These are phyloP conservation scores for Polyploca ridens DNA, from an alignment of 2,888 invertebrate genomes.

Conservation along the genomic window DNA sequence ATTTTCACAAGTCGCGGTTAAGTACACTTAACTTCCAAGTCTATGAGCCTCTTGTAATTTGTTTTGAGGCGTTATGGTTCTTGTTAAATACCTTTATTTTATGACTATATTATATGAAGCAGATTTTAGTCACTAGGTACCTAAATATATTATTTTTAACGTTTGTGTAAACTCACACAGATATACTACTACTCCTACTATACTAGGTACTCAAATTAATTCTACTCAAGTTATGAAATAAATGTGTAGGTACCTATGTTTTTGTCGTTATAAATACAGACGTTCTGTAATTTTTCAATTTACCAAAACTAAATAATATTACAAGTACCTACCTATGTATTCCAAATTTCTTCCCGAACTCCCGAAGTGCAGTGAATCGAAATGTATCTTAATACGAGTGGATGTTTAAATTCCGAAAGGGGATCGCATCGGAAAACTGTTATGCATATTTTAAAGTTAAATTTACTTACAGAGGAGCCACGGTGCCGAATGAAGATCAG, in stretches of 20 bases:
- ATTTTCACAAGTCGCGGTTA: conserved; percentile 66
- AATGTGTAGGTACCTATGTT: too few relatives aligned
- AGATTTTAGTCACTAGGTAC: background rate
- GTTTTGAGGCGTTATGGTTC: conserved; percentile 48
- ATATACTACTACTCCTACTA: too few relatives aligned
- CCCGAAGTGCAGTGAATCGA: conserved; percentile 73
- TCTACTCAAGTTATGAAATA: too few relatives aligned
- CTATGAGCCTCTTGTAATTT: conserved; percentile 62
- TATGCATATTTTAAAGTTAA: conserved; percentile 84
- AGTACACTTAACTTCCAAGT: conserved; percentile 68
- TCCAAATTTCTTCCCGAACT: conserved; percentile 60
- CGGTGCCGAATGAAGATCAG: conserved; percentile 65
- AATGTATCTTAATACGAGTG: conserved; percentile 80
- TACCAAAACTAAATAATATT: conserved; percentile 27
- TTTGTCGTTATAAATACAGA: too few relatives aligned
- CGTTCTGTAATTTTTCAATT: too few relatives aligned
- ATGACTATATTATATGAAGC: conserved; percentile 15
- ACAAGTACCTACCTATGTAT: conserved; percentile 42
- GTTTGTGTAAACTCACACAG: too few relatives aligned
- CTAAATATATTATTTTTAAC: too few relatives aligned
- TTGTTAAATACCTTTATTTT: conserved; percentile 28
- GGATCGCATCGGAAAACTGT: conserved; percentile 83
- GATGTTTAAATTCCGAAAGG: conserved; percentile 81
- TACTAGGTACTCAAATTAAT: too few relatives aligned
- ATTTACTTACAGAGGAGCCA: conserved; percentile 74